phyloP scores from a whole-genome alignment of 2,113 vertebrate species.

The Saccopteryx bilineata region DNA sequence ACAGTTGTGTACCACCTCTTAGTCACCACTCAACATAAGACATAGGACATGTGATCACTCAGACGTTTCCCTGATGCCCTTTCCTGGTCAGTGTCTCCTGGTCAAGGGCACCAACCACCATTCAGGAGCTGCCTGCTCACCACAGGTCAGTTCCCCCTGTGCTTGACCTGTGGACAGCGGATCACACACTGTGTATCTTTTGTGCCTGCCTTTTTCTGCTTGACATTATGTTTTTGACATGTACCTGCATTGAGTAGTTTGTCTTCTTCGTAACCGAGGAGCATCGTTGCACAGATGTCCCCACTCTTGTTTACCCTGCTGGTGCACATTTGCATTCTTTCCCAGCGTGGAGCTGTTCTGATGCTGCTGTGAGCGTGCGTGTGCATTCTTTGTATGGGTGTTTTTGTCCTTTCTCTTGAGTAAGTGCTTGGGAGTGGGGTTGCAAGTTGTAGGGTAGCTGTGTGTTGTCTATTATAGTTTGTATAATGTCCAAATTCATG shows the following conservation, averaged over 20 bases:
- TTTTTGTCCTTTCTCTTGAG: background rate
- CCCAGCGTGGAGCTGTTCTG: background rate
- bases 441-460: background rate
- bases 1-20: background rate
- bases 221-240: no score
- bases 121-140: background rate
- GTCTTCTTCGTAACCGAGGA: no score
- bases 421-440: background rate
- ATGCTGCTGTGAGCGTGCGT: accelerated
- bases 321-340: accelerated
- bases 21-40: background rate
- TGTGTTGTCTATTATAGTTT: background rate
- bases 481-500: background rate
- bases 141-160: no score
- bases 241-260: no score
- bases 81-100: background rate
- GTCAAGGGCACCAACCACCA: no score
- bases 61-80: background rate
- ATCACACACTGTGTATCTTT: no score
- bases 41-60: background rate
- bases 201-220: no score
- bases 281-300: no score
- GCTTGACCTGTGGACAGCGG: background rate
- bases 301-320: no score
- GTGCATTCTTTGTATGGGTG: background rate